Conservation (phyloP, 2,797 vertebrate species). For the Sebastes oblongus region DNA sequence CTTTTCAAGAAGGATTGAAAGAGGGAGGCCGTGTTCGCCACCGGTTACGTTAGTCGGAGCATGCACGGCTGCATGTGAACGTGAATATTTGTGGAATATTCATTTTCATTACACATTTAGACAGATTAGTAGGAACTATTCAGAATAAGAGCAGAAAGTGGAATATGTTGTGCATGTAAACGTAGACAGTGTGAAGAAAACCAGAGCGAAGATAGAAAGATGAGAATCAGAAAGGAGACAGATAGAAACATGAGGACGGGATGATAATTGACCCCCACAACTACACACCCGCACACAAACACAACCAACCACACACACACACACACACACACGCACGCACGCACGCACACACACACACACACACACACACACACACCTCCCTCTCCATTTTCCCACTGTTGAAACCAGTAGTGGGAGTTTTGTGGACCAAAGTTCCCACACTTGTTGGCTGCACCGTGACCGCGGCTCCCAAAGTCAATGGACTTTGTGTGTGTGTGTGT, state of each 20-base stretch:
- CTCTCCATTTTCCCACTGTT: conserved; percentile 54
- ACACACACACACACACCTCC: background rate
- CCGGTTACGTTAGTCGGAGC: no score
- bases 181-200: no score
- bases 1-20: no score
- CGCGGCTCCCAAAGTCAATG: conserved; percentile 63
- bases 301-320: background rate
- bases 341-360: background rate
- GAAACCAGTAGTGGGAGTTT: conserved; percentile 64
- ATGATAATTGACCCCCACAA: conserved; percentile 2
- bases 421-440: conserved; percentile 73
- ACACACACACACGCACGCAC: no score
- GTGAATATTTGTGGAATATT: no score
- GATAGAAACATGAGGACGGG: conserved; percentile 17
- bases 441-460: conserved; percentile 65
- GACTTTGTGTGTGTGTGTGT: conserved; percentile 18
- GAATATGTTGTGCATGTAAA: no score
- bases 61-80: no score
- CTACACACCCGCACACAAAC: background rate
- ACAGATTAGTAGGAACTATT: no score
- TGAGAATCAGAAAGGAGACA: conserved; percentile 4
- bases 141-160: no score
- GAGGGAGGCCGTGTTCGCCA: no score
- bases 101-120: no score
- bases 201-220: background rate